Base-by-base conservation (phyloP, 2,113 vertebrate genomes). In the Pseudonaja textilis region DNA sequence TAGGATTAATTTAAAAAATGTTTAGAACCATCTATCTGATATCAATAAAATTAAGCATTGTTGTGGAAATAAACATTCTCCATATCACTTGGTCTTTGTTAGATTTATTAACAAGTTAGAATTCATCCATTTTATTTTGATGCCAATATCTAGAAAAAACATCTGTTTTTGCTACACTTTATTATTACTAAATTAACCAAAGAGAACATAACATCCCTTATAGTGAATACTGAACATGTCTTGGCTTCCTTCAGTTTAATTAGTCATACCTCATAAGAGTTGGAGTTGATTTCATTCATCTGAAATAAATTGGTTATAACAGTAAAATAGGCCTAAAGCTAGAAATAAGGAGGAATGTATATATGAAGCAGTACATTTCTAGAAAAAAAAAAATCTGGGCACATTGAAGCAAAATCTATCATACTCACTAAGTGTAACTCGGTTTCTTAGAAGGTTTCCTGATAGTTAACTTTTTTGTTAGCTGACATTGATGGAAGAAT, bases 101-200 rank as follows among this genome's bases (percentile, higher is more conserved):
- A 95, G 95, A 97, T 96, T 97, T 96, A 95, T 93, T 96, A 93
- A 94, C 81, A 93, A 92, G 81, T 85, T 94, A 61, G 94, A 96
- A 96, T 95, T 89, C 95, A 95, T 34, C 52, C 9, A 87, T 97
- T 95, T 94, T 85, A 93, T 57, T 93, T 94, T 96, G 93, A 96
- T 92, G 90, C 69, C 94, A 96, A 64, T 89, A 93, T 87, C 95
- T 91, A 93, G 95, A 94, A 96, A 59, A 95, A 94, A 95, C 95
- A 96, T 96, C 93, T 96, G 94, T 89, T 95, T 96, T 90, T 93
- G 92, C 92, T 81, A 96, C 92, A 94, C 54, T 88, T 87, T 92
- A 89, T 50, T 93, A 85, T 90, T 95, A 92, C 69, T 94, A 69
- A 93, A 95, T 94, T n/a, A 93, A 16, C 55, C 61, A 85, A 93